These are phyloP conservation scores for Apotomis capreana DNA, from an alignment of 2,888 invertebrate genomes.

Conservation along the genomic window DNA sequence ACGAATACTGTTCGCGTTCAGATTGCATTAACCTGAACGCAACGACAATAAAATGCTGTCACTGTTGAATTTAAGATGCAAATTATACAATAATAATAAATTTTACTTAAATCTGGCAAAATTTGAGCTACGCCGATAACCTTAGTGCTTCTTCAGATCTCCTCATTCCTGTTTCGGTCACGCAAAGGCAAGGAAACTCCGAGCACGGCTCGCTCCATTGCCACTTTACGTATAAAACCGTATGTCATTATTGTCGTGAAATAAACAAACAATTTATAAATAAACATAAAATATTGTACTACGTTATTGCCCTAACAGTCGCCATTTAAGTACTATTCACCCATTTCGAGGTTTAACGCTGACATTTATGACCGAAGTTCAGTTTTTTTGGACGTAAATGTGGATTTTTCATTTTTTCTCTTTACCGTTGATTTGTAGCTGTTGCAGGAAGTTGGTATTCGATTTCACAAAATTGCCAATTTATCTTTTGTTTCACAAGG, in stretches of 20 bases:
- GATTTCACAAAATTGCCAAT: conserved; percentile 12
- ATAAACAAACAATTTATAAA: background rate
- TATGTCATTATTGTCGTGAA: background rate
- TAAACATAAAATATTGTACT: conserved; percentile 2
- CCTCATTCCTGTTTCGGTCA: too few relatives aligned
- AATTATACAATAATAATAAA: too few relatives aligned
- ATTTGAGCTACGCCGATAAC: too few relatives aligned
- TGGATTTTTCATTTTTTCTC: conserved; percentile 13
- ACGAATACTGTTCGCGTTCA: too few relatives aligned
- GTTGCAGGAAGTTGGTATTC: conserved; percentile 23
- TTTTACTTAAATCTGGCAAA: too few relatives aligned
- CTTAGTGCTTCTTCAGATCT: too few relatives aligned
- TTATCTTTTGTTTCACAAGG: conserved; percentile 6
- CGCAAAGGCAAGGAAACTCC: too few relatives aligned
- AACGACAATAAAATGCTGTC: too few relatives aligned
- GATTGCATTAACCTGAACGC: too few relatives aligned
- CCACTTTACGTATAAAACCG: too few relatives aligned
- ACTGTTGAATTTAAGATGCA: too few relatives aligned
- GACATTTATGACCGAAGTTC: conserved; percentile 41
- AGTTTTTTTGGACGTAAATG: conserved; percentile 27
- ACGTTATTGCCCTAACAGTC: conserved; percentile 18
- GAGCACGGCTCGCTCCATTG: too few relatives aligned
- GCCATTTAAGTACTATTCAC: conserved; percentile 34
- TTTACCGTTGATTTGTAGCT: conserved; percentile 22
- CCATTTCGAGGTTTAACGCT: conserved; percentile 39